Percentiles rank a stretch among this genome's conserved stretches.
phyloP scores from a whole-genome alignment of 35 echinoderm and acorn worm genomes.

The Heliocidaris erythrogramma region DNA sequence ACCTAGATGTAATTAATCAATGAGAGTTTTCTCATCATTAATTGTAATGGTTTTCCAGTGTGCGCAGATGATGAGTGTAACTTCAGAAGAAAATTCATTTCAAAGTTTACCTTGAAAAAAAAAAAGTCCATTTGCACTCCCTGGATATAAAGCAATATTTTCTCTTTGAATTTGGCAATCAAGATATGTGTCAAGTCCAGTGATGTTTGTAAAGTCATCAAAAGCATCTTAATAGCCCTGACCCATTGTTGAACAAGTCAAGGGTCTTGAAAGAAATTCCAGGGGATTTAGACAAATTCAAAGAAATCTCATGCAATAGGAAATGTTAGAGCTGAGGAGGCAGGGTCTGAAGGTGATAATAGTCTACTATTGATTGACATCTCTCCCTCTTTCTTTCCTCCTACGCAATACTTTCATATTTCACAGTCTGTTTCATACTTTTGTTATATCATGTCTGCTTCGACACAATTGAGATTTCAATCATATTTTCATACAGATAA shows the following conservation, averaged over 20 bases:
- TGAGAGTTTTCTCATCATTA: background rate
- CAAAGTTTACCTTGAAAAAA: background rate
- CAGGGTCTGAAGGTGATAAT: background rate
- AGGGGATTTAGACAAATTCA: background rate
- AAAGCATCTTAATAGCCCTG: background rate
- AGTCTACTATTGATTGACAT: background rate
- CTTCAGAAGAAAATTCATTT: background rate
- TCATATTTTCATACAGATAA: background rate
- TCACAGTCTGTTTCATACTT: background rate
- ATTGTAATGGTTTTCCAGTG: background rate
- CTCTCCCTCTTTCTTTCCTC: background rate
- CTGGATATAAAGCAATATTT: background rate
- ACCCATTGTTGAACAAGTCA: background rate
- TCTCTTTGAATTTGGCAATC: background rate
- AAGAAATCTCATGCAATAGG: slow-evolving; percentile 3
- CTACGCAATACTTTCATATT: background rate
- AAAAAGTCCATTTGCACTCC: background rate
- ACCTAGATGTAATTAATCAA: background rate
- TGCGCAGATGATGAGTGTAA: background rate
- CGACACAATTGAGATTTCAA: background rate
- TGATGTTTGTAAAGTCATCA: background rate
- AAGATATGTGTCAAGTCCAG: slow-evolving; percentile 10
- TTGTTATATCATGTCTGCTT: background rate
- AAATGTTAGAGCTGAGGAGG: background rate
- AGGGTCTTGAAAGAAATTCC: background rate